A percentile compares a stretch with the other conserved stretches of the same genome.
These are phyloP conservation scores for Batillaria attramentaria DNA, from an alignment of 1,140 invertebrate genomes.

Conservation along the genomic window DNA sequence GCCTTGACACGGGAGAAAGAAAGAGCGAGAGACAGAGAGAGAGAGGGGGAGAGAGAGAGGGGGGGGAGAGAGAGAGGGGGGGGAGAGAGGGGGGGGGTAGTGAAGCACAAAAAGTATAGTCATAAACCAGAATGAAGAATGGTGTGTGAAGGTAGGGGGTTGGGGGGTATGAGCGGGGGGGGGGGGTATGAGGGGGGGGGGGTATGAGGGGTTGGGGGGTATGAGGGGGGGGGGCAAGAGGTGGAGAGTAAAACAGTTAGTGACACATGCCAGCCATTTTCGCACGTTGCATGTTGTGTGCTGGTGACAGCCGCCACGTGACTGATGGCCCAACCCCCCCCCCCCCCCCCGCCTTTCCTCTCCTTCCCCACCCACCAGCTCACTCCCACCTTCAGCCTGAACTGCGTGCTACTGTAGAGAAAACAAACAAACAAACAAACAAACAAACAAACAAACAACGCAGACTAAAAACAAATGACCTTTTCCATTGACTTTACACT, in stretches of 20 bases:
- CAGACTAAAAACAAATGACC: neutral
- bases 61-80: neutral
- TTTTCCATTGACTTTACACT: too few relatives aligned
- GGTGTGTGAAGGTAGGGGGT: too few relatives aligned
- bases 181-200: neutral
- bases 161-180: neutral
- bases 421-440: neutral
- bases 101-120: too few relatives aligned
- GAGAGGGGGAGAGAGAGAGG: neutral
- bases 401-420: neutral
- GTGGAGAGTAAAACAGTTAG: neutral
- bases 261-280: conserved; percentile 28
- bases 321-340: neutral
- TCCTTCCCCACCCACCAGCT: neutral
- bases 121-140: too few relatives aligned
- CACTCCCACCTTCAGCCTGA: neutral
- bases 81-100: neutral
- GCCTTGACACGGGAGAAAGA: too few relatives aligned
- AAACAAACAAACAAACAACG: neutral
- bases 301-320: neutral
- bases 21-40: neutral
- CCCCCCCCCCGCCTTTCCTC: neutral
- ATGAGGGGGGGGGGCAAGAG: neutral
- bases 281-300: conserved; percentile 12
- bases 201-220: neutral